These are phyloP conservation scores for Muntiacus muntjak DNA, from an alignment of 2,113 vertebrate genomes.

Conservation along the genomic window DNA sequence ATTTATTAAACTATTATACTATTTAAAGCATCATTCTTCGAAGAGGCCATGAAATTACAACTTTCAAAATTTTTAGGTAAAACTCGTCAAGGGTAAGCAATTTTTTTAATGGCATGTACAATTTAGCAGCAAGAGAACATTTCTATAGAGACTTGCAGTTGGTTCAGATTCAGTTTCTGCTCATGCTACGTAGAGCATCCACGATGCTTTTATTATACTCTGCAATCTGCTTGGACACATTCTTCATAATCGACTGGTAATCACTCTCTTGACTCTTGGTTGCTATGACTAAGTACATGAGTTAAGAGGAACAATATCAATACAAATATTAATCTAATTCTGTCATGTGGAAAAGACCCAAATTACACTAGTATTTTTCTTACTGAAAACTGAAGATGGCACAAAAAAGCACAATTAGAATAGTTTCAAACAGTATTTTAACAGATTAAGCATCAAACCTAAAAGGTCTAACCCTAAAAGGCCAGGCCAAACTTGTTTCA, in stretches of 20 bases:
- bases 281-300: conserved; percentile 88
- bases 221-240: conserved; percentile 85
- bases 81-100: not conserved
- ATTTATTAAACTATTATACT: conserved; percentile 54
- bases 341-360: conserved; percentile 47
- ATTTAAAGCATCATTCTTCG: conserved; percentile 11
- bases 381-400: conserved; percentile 32
- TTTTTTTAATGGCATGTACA: not conserved
- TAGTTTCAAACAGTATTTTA: not conserved
- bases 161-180: conserved; percentile 80
- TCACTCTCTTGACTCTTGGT: conserved; percentile 95
- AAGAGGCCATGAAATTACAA: not conserved
- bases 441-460: not conserved
- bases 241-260: conserved; percentile 87
- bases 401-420: conserved; percentile 19
- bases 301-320: conserved; percentile 79
- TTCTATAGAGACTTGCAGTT: conserved; percentile 29
- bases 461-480: not conserved
- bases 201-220: conserved; percentile 92
- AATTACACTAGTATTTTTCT: conserved; percentile 20
- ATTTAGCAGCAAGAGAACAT: not conserved
- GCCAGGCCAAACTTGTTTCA: conserved; percentile 13
- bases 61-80: conserved; percentile 33
- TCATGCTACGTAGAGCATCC: conserved; percentile 85
- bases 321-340: conserved; percentile 65